Evolutionary conservation across 2,797 vertebrate genomes (phyloP).

Genomic region (Acridotheres tristis): DNA sequence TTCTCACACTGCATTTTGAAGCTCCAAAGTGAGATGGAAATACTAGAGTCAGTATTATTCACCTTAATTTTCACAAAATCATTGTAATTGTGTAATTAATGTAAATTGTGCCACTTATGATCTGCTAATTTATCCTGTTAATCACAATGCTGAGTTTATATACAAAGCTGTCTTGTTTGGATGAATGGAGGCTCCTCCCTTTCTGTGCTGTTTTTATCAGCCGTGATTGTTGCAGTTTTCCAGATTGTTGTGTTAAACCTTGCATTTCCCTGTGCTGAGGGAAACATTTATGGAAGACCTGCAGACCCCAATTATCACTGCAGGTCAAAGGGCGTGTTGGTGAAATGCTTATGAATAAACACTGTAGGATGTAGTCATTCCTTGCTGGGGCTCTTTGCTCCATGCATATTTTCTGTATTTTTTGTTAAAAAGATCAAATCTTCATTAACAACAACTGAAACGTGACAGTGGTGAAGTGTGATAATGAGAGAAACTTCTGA

Average conservation of each 20-base stretch:
- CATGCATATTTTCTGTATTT: background rate
- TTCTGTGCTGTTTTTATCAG: background rate
- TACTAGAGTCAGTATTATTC: background rate
- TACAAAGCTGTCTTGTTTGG: background rate
- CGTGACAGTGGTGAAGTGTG: background rate
- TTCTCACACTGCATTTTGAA: background rate
- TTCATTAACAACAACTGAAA: background rate
- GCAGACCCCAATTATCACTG: constrained; percentile 15
- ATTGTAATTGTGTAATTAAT: background rate
- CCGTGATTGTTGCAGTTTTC: background rate
- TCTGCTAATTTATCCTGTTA: background rate
- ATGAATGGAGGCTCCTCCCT: background rate
- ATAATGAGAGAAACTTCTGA: background rate
- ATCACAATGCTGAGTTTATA: background rate
- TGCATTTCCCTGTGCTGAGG: background rate
- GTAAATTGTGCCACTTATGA: background rate
- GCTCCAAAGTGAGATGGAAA: background rate
- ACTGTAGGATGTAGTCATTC: background rate
- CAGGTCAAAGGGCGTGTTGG: background rate
- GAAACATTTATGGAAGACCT: background rate
- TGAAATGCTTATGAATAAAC: background rate
- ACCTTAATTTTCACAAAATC: background rate
- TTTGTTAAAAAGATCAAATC: background rate
- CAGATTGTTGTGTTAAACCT: background rate
- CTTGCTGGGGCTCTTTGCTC: background rate